Conservation (phyloP, 2,113 vertebrate genomes). For the Mormyrus lacerda region DNA sequence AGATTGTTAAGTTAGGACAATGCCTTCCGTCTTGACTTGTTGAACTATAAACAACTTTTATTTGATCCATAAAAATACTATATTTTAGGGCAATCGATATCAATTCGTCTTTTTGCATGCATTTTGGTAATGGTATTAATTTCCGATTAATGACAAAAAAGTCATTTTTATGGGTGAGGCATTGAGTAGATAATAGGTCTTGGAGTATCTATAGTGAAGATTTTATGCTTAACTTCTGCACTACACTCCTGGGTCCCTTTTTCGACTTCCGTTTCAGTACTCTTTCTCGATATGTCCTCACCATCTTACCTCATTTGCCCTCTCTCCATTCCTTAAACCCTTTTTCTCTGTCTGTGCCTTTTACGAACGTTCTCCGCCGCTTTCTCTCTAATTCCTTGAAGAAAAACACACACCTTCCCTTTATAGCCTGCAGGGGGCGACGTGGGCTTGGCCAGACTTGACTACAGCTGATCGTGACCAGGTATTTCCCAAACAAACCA, state of each 20-base stretch:
- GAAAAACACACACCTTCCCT: background rate
- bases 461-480: constrained; percentile 53
- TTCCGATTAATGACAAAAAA: background rate
- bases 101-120: background rate
- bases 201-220: background rate
- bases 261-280: background rate
- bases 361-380: background rate
- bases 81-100: background rate
- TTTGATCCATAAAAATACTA: background rate
- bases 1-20: background rate
- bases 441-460: constrained; percentile 23
- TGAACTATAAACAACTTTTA: background rate
- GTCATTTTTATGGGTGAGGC: background rate
- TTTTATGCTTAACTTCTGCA: background rate
- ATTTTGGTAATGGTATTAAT: background rate
- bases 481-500: constrained; percentile 68
- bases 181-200: background rate
- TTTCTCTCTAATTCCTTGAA: background rate
- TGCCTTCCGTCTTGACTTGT: background rate
- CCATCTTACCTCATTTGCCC: background rate
- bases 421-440: constrained; percentile 38
- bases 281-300: background rate
- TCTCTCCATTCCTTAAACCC: background rate
- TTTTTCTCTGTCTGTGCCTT: background rate
- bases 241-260: background rate